Conservation (phyloP, 2,113 vertebrate genomes). For the Mionectes macconnelli region DNA sequence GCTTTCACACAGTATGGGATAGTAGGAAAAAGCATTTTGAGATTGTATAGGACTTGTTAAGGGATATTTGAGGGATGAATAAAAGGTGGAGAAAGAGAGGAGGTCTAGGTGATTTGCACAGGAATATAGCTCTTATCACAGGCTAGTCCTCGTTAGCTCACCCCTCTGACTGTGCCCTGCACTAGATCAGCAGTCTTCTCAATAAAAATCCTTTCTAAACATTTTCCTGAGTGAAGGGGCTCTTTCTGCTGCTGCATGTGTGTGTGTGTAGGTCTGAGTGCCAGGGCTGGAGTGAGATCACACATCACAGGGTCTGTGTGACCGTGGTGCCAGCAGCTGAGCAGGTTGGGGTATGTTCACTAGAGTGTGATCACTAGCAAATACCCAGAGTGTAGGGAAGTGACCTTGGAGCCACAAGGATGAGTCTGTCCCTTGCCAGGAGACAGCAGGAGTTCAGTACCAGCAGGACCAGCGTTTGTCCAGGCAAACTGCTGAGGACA, state of each 20-base stretch:
- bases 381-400: not conserved
- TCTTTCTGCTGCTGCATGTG: not conserved
- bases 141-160: not conserved
- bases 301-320: accelerated
- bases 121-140: not conserved
- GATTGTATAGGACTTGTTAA: not conserved
- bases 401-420: not conserved
- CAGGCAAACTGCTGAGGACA: not conserved
- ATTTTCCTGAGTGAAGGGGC: not conserved
- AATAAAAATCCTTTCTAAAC: not conserved
- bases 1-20: not conserved
- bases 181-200: not conserved
- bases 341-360: not conserved
- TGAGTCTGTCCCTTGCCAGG: not conserved
- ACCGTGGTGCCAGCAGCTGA: not conserved
- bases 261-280: not conserved
- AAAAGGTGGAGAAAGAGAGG: not conserved
- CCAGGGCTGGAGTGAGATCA: not conserved
- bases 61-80: not conserved
- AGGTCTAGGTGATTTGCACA: not conserved
- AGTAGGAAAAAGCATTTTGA: not conserved
- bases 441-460: not conserved
- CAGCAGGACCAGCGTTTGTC: not conserved
- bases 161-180: too few relatives aligned
- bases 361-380: not conserved